Evolutionary conservation across 2,888 invertebrate species (phyloP), one percentile per base, ranked within the genome.

Genomic region (Brachypalpus laphriformis): DNA sequence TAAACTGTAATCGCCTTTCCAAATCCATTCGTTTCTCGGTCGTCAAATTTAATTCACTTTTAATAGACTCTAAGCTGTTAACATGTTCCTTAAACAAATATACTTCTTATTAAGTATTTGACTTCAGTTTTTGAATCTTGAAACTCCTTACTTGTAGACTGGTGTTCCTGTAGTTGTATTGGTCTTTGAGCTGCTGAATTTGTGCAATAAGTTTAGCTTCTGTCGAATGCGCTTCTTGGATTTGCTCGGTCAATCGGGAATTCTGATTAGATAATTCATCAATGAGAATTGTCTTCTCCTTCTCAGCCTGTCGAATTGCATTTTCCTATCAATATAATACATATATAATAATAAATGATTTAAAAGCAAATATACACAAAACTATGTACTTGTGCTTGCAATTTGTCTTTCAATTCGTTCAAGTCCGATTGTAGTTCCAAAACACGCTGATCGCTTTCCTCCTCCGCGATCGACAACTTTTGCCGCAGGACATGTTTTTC

Each of bases 401-500:
- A 93, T 91, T 97, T 96, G 78, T 94, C 93, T 85, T 96, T 95
- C 56, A 98, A 94, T 90, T 96, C 95, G 86, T 94, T 94, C 90
- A 98, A 94, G 93, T 98, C 98, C 88, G 96, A 95, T 91, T 98
- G 97, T 51, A 98, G 93, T 91, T 98, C 98, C 88, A 96, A 92
- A 54, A 97, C 94, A 87, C 96, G 94, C 63, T 96, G 95, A 88
- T 98, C 98, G 91, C 96, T 97, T 92, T 98, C 98, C 31, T 96
- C 96, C 91, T 97, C 96, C 47, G 96, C 95, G 47, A 96, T 96
- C 89, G 97, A 96, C 90, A 98, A 93, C 89, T 96, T 96, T 85
- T 98, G 94, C 81, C 97, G 94, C 65, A 98, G 93, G 65, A 96
- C 94, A 92, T 98, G 97, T 89, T 98, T 96, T 92, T 98, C 98